phyloP scores from a whole-genome alignment of 2,113 vertebrate species.

The Trinectes maculatus region DNA sequence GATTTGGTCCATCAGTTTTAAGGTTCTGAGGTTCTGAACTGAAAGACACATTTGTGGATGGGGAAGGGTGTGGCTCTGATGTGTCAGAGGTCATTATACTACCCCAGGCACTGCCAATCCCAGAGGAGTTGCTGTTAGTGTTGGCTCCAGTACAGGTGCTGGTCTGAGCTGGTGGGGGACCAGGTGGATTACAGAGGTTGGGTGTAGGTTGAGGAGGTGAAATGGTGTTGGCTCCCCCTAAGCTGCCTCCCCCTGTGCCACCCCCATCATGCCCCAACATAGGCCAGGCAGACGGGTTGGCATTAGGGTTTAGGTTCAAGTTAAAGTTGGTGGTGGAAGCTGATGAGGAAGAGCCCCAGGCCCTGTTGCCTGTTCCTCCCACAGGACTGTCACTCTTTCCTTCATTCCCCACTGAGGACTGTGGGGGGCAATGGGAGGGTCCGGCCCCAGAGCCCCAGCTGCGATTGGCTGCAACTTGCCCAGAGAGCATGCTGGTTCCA shows the following conservation, averaged over 20 bases:
- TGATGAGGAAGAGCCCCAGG: slow-evolving; percentile 88
- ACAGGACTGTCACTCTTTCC: slow-evolving; percentile 90
- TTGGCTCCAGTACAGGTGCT: slow-evolving; percentile 85
- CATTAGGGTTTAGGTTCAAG: slow-evolving; percentile 98
- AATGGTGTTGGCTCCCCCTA: slow-evolving; percentile 76
- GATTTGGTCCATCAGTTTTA: slow-evolving; percentile 99
- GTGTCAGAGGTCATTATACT: slow-evolving; percentile 89
- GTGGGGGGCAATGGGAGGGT: slow-evolving; percentile 83
- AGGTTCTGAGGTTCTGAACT: slow-evolving; percentile 99
- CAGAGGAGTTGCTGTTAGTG: slow-evolving; percentile 87
- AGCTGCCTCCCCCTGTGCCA: slow-evolving; percentile 88
- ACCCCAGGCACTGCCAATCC: slow-evolving; percentile 91
- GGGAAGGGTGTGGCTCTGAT: slow-evolving; percentile 90
- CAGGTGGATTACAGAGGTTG: slow-evolving; percentile 92
- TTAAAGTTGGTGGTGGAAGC: slow-evolving; percentile 86
- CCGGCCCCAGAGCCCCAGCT: slow-evolving; percentile 88
- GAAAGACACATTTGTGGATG: slow-evolving; percentile 98
- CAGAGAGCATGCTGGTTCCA: slow-evolving; percentile 79
- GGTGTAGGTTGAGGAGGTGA: slow-evolving; percentile 82
- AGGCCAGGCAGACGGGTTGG: slow-evolving; percentile 99
- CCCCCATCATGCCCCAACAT: slow-evolving; percentile 94
- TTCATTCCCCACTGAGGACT: slow-evolving; percentile 86
- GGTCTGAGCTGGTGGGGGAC: slow-evolving; percentile 83
- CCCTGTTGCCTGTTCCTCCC: slow-evolving; percentile 87
- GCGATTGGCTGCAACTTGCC: slow-evolving; percentile 83